These are phyloP conservation scores for Sander lucioperca DNA, from an alignment of 2,113 vertebrate genomes.

Conservation along the genomic window DNA sequence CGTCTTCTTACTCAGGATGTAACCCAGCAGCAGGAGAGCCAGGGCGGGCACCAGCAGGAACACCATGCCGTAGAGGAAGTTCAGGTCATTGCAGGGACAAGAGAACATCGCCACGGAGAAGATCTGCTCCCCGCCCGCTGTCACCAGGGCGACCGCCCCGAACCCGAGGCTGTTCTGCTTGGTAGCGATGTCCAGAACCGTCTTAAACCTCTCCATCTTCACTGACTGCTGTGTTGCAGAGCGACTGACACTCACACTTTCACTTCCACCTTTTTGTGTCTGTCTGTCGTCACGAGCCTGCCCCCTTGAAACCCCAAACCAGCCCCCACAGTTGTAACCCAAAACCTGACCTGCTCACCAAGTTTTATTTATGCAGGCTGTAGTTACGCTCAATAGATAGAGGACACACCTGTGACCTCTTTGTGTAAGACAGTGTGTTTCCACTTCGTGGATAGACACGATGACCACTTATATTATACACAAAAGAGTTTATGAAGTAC, in stretches of 20 bases:
- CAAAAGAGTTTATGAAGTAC: no score
- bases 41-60: conserved; percentile 88
- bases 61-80: conserved; percentile 78
- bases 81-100: conserved; percentile 86
- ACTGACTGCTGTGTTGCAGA: not conserved
- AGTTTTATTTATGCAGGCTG: no score
- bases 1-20: conserved; percentile 58
- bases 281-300: not conserved
- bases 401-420: no score
- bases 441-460: no score
- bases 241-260: not conserved
- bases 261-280: conserved; percentile 30
- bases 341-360: no score
- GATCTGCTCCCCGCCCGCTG: conserved; percentile 77
- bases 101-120: conserved; percentile 83
- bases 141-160: conserved; percentile 82
- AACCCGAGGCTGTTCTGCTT: conserved; percentile 74
- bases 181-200: conserved; percentile 57
- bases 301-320: not conserved
- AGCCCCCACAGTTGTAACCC: no score
- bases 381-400: no score
- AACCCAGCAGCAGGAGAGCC: conserved; percentile 83
- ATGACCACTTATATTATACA: no score
- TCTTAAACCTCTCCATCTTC: conserved; percentile 83
- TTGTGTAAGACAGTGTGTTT: no score